phyloP scores from a whole-genome alignment of 2,888 invertebrate species.

The Caenorhabditis sp. region DNA sequence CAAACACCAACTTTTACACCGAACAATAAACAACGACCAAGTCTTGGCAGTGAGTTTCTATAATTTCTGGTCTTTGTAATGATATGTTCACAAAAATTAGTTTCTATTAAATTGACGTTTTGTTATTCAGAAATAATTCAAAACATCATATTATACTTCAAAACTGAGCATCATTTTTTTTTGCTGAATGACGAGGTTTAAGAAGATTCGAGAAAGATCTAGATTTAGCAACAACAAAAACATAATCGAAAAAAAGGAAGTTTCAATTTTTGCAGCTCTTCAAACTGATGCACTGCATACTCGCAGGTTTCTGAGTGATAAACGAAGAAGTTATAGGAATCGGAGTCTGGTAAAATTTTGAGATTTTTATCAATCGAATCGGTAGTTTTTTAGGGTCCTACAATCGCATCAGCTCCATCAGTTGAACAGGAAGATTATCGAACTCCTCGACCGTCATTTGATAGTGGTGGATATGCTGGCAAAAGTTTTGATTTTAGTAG shows the following conservation, averaged over 20 bases:
- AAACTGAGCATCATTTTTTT: neutral
- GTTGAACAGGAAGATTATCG: constrained; percentile 70
- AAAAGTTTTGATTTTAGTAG: constrained; percentile 68
- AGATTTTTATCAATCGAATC: neutral
- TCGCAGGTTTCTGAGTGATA: constrained; percentile 43
- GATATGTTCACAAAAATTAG: too few relatives aligned
- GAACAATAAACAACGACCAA: constrained; percentile 19
- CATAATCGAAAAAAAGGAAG: too few relatives aligned
- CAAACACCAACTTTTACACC: constrained; percentile 23
- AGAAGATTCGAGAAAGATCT: neutral
- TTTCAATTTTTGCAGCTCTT: constrained; percentile 22
- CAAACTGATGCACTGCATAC: constrained; percentile 42
- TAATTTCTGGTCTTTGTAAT: too few relatives aligned
- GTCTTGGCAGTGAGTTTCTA: constrained; percentile 29
- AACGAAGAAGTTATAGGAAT: constrained; percentile 48
- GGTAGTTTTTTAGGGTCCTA: constrained; percentile 63
- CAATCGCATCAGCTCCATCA: constrained; percentile 69
- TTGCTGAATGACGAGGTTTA: neutral
- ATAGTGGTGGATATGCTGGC: constrained; percentile 58
- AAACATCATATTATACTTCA: neutral
- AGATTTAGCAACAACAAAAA: constrained; percentile 2
- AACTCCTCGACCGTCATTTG: constrained; percentile 66
- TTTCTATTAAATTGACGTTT: neutral
- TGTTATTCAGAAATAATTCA: neutral
- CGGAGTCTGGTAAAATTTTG: constrained; percentile 54